Conservation (phyloP, 2,113 vertebrate genomes). For the Chionis minor region DNA sequence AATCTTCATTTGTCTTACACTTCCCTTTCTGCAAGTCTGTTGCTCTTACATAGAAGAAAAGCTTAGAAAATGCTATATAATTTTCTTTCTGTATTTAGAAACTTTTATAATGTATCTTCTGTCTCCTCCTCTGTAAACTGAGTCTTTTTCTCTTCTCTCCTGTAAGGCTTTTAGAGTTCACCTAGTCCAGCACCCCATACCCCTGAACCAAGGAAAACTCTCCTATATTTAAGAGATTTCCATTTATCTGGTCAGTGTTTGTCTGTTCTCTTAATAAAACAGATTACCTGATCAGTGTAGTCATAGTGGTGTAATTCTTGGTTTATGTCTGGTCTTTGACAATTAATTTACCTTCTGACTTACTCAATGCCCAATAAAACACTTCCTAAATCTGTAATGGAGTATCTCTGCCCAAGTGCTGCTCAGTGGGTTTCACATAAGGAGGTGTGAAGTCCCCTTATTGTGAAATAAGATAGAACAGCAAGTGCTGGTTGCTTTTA, state of each 20-base stretch:
- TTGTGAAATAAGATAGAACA: background rate
- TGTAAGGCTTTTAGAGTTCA: background rate
- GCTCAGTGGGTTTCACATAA: background rate
- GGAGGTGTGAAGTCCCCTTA: background rate
- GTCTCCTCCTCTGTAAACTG: background rate
- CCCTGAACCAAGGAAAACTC: background rate
- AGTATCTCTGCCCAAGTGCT: background rate
- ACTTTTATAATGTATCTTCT: background rate
- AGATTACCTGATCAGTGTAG: background rate
- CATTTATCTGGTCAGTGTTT: background rate
- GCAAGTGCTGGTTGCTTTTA: background rate
- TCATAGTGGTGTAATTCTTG: background rate
- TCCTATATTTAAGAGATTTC: background rate
- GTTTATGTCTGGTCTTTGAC: background rate
- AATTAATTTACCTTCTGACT: background rate
- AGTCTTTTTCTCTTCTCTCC: background rate
- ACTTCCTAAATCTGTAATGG: background rate
- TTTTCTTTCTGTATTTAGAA: background rate
- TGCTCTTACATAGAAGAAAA: background rate
- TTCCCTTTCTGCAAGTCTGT: background rate
- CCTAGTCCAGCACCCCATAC: background rate
- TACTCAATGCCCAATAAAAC: background rate
- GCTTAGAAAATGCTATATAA: background rate
- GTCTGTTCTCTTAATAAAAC: background rate
- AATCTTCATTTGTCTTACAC: fast-evolving